Base-by-base conservation (phyloP, 1,140 invertebrate species). In the Drosophila sp. region DNA sequence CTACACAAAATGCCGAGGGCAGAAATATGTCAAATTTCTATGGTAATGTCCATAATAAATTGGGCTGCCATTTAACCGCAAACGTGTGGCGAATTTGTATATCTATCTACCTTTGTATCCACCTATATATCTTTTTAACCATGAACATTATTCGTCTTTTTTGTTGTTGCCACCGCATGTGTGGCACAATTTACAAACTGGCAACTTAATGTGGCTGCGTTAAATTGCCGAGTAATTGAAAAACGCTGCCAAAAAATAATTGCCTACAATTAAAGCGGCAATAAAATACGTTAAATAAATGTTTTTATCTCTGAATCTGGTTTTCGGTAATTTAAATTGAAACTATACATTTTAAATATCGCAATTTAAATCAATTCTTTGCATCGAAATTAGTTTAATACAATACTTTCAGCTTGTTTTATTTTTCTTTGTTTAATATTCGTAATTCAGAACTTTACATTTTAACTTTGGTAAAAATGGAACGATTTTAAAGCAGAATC, bases 21-120 rank as follows among this genome's bases (percentile, higher is more conserved):
- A 40, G 29, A 41, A 63, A 77, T 64, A 63, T 86, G 74, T 76
- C 71, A 87, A 61, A 78, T 86, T 81, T 81, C 48, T 64, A 72
- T 80, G 81, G 59, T 72, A 84, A 78, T 75, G 51, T 41, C 13
- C 34, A 40, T 57, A 72, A 83, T 72, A 72, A 78, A 78, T 78
- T 67, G 54, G 38, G 29, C 46, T 59, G 58, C 32, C 43, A 21
- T 40, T 58, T 41, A 45, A 34, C 40, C 32, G 32, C 36, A 62
- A 62, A 76, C 69, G 70, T 76, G 70, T 58, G 43, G 21, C 21
- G 21, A 21, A 71, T 71, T 51, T 25, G 25, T 51, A 51, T 66
- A 27, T 54, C 21, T 18, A 48, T 41, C 13, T 32, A 32, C 32
- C 29, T 48, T 51, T 40, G 8, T 57, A 16, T 53, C 16, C 11